A percentile compares a stretch with the other conserved stretches of the same genome.
Evolutionary conservation across 2,113 vertebrate genomes (phyloP).

Genomic region (Cottus gobio): DNA sequence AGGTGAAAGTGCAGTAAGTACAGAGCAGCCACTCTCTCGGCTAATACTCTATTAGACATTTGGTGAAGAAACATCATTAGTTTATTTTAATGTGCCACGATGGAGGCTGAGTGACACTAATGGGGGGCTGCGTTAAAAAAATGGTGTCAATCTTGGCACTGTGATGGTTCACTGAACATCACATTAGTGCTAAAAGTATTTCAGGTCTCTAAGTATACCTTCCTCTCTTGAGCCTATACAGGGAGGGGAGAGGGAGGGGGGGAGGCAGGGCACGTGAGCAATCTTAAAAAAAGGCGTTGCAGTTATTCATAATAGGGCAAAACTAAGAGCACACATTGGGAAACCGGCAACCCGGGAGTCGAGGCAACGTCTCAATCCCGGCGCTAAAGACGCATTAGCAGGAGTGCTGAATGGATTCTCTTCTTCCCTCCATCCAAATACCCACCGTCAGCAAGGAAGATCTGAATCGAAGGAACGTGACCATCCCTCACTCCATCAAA

Average conservation of each 20-base stretch:
- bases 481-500: slow-evolving; percentile 50
- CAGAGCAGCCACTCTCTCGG: slow-evolving; percentile 47
- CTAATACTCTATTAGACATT: slow-evolving; percentile 71
- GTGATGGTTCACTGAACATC: slow-evolving; percentile 79
- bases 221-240: slow-evolving; percentile 52
- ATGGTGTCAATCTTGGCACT: slow-evolving; percentile 79
- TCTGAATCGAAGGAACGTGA: slow-evolving; percentile 52
- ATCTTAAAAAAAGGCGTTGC: slow-evolving; percentile 62
- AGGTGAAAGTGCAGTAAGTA: slow-evolving; percentile 57
- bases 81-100: slow-evolving; percentile 81
- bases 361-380: slow-evolving; percentile 60
- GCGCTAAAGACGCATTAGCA: slow-evolving; percentile 51
- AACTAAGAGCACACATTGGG: slow-evolving; percentile 40
- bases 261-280: slow-evolving; percentile 22
- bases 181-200: slow-evolving; percentile 80
- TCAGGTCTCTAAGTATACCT: slow-evolving; percentile 68
- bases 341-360: slow-evolving; percentile 55
- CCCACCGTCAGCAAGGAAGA: slow-evolving; percentile 62
- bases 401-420: slow-evolving; percentile 59
- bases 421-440: slow-evolving; percentile 51
- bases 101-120: slow-evolving; percentile 83
- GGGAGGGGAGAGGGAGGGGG: not conserved
- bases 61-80: slow-evolving; percentile 77
- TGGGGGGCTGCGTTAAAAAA: slow-evolving; percentile 77
- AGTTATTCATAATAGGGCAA: slow-evolving; percentile 59